These are phyloP conservation scores for Lagopus muta DNA, from an alignment of 2,113 vertebrate species.

Conservation along the genomic window DNA sequence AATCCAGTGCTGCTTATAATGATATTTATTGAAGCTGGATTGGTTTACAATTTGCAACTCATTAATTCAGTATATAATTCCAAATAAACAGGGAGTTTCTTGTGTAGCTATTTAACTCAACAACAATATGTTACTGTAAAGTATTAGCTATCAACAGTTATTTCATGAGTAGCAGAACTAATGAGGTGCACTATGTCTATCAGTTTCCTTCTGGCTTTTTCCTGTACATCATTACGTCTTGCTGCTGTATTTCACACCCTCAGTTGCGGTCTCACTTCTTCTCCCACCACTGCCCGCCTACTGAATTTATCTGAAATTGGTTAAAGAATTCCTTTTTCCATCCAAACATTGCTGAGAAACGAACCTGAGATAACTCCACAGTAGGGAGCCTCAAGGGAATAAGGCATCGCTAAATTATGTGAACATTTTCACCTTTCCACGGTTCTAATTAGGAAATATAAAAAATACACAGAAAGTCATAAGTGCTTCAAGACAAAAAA, in stretches of 20 bases:
- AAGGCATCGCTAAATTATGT: neutral
- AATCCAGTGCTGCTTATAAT: slow-evolving; percentile 48
- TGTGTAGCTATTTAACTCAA: slow-evolving; percentile 66
- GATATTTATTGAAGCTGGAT: slow-evolving; percentile 70
- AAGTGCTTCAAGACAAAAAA: neutral
- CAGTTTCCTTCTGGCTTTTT: neutral
- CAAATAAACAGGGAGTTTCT: slow-evolving; percentile 67
- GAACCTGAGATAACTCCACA: neutral
- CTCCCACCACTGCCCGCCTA: neutral
- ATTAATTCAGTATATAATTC: slow-evolving; percentile 74
- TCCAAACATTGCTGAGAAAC: neutral
- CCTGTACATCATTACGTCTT: fast-evolving
- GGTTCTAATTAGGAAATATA: neutral
- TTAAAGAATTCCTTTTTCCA: neutral
- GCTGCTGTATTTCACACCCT: neutral
- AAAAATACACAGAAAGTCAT: neutral
- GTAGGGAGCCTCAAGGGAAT: neutral
- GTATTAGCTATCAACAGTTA: slow-evolving; percentile 28
- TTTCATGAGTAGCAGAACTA: neutral
- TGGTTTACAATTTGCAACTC: slow-evolving; percentile 74
- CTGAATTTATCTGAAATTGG: neutral
- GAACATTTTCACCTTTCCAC: neutral
- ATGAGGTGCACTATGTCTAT: neutral
- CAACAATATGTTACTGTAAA: slow-evolving; percentile 49
- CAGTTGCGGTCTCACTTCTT: neutral